Percentiles rank a stretch among this genome's conserved stretches.
Evolutionary conservation across 2,888 invertebrate genomes (phyloP).

Genomic region (Yponomeuta evonymella): DNA sequence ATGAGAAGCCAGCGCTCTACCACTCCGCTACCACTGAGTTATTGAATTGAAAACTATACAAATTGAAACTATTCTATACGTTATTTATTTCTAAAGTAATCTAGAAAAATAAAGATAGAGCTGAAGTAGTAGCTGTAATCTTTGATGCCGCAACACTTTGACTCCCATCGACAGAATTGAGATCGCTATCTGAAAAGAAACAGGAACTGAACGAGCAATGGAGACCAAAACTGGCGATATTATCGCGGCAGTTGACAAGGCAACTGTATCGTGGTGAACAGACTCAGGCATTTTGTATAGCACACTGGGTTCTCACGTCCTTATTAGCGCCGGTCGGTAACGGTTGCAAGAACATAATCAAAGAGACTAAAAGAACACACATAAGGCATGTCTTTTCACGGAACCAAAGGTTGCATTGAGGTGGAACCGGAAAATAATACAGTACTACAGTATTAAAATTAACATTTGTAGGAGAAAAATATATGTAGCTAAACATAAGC

Average conservation of each 20-base stretch:
- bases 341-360: slow-evolving; percentile 56
- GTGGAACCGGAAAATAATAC: neutral
- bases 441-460: neutral
- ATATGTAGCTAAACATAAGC: neutral
- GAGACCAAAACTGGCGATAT: slow-evolving; percentile 38
- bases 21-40: no score
- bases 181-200: slow-evolving; percentile 1
- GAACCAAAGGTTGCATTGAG: slow-evolving; percentile 3
- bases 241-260: slow-evolving; percentile 38
- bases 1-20: no score
- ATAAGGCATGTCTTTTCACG: slow-evolving; percentile 5
- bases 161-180: neutral
- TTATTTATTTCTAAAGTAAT: neutral
- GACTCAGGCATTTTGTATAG: slow-evolving; percentile 37
- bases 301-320: slow-evolving; percentile 61
- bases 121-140: neutral
- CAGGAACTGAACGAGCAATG: slow-evolving; percentile 30
- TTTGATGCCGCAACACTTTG: neutral
- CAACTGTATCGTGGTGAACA: slow-evolving; percentile 50
- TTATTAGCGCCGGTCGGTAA: slow-evolving; percentile 68
- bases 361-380: slow-evolving; percentile 6
- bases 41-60: no score
- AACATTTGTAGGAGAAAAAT: neutral
- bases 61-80: neutral
- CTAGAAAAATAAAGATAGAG: slow-evolving; percentile 1